These are phyloP conservation scores for Hirundo rustica DNA, from an alignment of 2,797 vertebrate genomes.

Conservation along the genomic window DNA sequence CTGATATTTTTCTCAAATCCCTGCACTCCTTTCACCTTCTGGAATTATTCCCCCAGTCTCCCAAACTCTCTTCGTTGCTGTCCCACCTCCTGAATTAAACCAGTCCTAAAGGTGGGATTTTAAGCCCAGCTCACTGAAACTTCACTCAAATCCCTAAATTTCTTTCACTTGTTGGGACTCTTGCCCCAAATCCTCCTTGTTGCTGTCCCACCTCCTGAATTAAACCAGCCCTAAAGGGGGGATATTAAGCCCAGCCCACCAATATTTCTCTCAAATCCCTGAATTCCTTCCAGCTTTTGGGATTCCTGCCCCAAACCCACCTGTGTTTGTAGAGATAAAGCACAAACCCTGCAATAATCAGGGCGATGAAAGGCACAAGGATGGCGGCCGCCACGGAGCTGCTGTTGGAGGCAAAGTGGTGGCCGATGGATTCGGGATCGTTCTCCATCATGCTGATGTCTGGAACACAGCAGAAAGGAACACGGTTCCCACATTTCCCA, in stretches of 20 bases:
- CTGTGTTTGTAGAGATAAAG: conserved; percentile 99
- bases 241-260: not conserved
- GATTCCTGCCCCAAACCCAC: conserved; percentile 59
- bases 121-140: not conserved
- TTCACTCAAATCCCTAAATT: no score
- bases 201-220: not conserved
- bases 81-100: no score
- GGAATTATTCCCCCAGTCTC: not conserved
- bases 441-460: conserved; percentile 82
- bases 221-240: not conserved
- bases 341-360: conserved; percentile 99
- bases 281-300: not conserved
- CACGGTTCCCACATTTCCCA: not conserved
- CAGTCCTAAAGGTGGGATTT: not conserved
- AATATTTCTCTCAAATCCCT: not conserved
- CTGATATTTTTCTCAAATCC: not conserved
- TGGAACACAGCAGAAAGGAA: conserved; percentile 47
- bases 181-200: not conserved
- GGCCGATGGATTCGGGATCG: conserved; percentile 82
- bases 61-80: no score
- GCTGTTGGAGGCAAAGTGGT: conserved; percentile 96
- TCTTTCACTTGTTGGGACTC: not conserved
- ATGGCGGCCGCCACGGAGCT: conserved; percentile 98
- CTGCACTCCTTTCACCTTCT: not conserved
- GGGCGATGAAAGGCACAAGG: conserved; percentile 99